Evolutionary conservation across 2,113 vertebrate genomes (phyloP), one percentile per base, ranked within the genome.

Genomic region (Sander vitreus): DNA sequence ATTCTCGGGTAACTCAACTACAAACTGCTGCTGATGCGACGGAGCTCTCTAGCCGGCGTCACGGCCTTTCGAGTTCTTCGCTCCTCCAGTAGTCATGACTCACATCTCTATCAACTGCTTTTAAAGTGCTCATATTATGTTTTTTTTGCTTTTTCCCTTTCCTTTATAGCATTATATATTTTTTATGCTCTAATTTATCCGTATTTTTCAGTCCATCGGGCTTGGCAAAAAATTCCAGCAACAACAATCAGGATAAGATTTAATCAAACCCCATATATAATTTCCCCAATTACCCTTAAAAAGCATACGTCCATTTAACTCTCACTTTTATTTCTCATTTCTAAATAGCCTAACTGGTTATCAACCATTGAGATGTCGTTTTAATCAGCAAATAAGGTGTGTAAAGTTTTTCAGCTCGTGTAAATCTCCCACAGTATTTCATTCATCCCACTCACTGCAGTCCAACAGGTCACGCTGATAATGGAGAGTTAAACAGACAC

Each of bases 371-470:
- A 33, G 48, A 51, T 36, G 68, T 27, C 23, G 16, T 48, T 59
- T 53, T 75, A 65, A 59, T 64, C 39, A 27, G 65, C 30, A 23
- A 69, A 75, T 57, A 50, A 50, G 39, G 39, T 73, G 36, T 27
- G 27, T 27, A 27, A 84, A 27, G 53, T 16, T 67, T 57, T 50
- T 57, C 39, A 21, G 11, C 13, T 36, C 57, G 30, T 27, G 36
- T 5, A 4, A 10, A 19, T 6, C 21, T 59, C 53, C 12, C 21
- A 39, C 18, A 21, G 54, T 53, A 65, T 15, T 6, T 62, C 45
- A 66, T 73, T 60, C 33, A 51, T 18, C 48, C 36, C 13, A 18
- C 14, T 70, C 30, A 48, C 30, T n/a, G 33, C 19, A 65, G 54
- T 51, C 60, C 60, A 74, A 76, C 50, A 13, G 57, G 25, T 76